A percentile compares a stretch with the other conserved stretches of the same genome.
phyloP scores from a whole-genome alignment of 2,113 vertebrate genomes.

The Cyphomyrus plagiostoma region DNA sequence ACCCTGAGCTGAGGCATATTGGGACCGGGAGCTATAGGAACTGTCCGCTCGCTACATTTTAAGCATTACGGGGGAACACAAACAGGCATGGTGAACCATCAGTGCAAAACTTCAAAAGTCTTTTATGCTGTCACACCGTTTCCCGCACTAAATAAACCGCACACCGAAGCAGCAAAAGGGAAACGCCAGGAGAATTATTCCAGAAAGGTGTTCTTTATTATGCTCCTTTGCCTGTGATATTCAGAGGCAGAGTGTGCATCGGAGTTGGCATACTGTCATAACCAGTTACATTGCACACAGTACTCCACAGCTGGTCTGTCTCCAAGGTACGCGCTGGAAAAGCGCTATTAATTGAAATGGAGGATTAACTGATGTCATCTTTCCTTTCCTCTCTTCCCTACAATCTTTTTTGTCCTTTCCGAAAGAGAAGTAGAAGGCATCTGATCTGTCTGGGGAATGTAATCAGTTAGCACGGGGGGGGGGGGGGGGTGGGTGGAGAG shows the following conservation, averaged over 20 bases:
- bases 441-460: slow-evolving; percentile 32
- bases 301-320: background rate
- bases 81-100: slow-evolving; percentile 1
- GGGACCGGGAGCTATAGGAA: background rate
- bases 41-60: background rate
- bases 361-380: slow-evolving; percentile 51
- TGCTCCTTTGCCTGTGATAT: background rate
- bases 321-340: slow-evolving; percentile 33
- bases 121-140: slow-evolving; percentile 10
- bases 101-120: background rate
- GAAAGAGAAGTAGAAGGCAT: slow-evolving; percentile 35
- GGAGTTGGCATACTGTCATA: background rate
- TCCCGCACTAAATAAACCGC: background rate
- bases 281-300: slow-evolving; percentile 11
- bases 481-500: background rate
- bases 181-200: background rate
- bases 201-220: slow-evolving; percentile 6
- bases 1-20: background rate
- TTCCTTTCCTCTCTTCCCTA: slow-evolving; percentile 18
- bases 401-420: slow-evolving; percentile 20
- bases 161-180: background rate
- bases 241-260: background rate
- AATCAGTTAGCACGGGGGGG: slow-evolving; percentile 37
- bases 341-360: slow-evolving; percentile 41
- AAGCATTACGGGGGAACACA: background rate